Evolutionary conservation across 2,113 vertebrate species (phyloP).

Genomic region (Lucifuga dentata): DNA sequence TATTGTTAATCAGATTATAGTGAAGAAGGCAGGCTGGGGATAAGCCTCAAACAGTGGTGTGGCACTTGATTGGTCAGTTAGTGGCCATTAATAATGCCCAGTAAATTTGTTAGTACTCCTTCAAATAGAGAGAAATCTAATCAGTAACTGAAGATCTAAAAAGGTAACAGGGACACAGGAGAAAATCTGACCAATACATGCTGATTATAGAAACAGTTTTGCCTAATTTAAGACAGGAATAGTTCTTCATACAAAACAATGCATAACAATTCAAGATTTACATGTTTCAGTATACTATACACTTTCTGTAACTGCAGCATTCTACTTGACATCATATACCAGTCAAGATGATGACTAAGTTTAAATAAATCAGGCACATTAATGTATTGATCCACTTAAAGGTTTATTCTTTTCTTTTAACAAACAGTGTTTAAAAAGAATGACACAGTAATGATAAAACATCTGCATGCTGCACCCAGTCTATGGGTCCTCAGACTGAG

Average conservation of each 20-base stretch:
- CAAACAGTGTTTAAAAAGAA: slow-evolving; percentile 13
- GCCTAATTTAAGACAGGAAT: no score
- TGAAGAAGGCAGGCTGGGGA: slow-evolving; percentile 54
- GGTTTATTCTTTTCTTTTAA: background rate
- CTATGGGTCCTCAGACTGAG: slow-evolving; percentile 67
- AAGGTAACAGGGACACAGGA: background rate
- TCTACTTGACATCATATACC: background rate
- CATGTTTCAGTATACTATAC: no score
- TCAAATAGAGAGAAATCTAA: slow-evolving; percentile 12
- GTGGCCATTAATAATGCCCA: slow-evolving; percentile 19
- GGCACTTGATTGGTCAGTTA: slow-evolving; percentile 19
- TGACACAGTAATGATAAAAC: slow-evolving; percentile 14
- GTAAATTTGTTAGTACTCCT: slow-evolving; percentile 18
- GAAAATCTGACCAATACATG: background rate
- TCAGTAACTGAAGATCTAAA: background rate
- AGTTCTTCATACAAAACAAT: no score
- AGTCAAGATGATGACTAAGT: background rate
- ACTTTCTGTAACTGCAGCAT: background rate
- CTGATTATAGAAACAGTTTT: background rate
- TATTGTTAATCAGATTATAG: slow-evolving; percentile 74
- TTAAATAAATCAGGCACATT: background rate
- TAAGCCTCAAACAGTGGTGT: slow-evolving; percentile 45
- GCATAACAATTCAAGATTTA: no score
- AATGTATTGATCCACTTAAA: background rate
- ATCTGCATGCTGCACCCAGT: slow-evolving; percentile 28